Evolutionary conservation across 2,113 vertebrate species (phyloP), one percentile per base, ranked within the genome.

Genomic region (Jaculus jaculus): DNA sequence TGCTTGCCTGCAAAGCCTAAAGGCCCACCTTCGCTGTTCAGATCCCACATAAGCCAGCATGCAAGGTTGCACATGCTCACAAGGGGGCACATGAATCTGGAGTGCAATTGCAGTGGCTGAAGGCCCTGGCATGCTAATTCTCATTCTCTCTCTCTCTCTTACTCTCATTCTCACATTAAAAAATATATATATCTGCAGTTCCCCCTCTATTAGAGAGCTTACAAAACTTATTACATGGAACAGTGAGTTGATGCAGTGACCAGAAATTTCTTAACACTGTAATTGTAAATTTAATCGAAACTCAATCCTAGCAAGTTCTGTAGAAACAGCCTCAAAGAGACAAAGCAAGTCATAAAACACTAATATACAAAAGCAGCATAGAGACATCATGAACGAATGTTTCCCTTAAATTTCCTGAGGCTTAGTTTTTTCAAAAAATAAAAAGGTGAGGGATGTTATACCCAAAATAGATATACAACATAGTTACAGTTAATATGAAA

Each of bases 211-310:
- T 94, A 61, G 66, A 95, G 75, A 95, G 42, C 68, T 84, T 96
- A 66, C 63, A 95, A 95, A 95, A 93, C 66, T 77, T 88, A 94
- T 32, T 87, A 85, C 63, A 92, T 69, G 54, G 72, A 94, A 95
- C 82, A 95, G 26, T 84, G 63, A 96, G 68, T 61, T 96, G 90
- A 86, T 90, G 90, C 71, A 86, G 54, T 95, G 85, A 87, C 83
- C 66, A 93, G 89, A 87, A 73, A 87, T 92, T 94, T 96, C 93
- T 93, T 94, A 94, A 94, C 92, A 95, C 3, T 87, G 65, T 92
- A 91, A 95, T 37, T 94, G 51, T 92, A 92, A 94, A 95, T 87
- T 85, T 83, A 96, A 95, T 86, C 4, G 5, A 94, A 93, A 96
- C 13, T 51, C 66, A 93, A 77, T 80, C 58, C 96, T 66, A 73